These are phyloP conservation scores for Neopelma chrysocephalum DNA, from an alignment of 2,797 vertebrate species.

Conservation along the genomic window DNA sequence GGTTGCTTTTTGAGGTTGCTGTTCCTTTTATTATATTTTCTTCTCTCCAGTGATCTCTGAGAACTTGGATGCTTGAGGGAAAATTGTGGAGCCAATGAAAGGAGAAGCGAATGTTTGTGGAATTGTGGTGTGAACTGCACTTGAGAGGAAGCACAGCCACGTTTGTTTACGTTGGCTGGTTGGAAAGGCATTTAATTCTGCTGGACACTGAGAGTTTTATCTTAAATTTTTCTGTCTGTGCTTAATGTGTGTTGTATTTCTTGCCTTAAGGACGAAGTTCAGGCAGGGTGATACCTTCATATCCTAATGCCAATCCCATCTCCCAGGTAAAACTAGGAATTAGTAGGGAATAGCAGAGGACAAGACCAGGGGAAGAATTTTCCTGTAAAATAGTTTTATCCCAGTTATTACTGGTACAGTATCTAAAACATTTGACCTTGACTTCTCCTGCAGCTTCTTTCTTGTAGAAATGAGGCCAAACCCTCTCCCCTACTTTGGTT, in stretches of 20 bases:
- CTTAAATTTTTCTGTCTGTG: fast-evolving
- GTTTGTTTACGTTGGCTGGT: background rate
- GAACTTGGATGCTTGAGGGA: background rate
- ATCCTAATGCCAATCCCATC: fast-evolving
- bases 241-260: background rate
- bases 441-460: background rate
- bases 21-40: fast-evolving
- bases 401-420: background rate
- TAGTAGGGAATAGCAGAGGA: background rate
- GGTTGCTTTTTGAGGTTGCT: background rate
- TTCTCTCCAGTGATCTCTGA: background rate
- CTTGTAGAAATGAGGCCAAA: background rate
- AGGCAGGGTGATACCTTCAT: background rate
- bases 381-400: background rate
- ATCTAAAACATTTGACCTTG: background rate
- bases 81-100: background rate
- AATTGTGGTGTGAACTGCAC: background rate
- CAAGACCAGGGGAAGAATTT: background rate
- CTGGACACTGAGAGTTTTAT: background rate
- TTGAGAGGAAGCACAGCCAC: background rate
- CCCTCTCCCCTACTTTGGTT: background rate
- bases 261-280: background rate
- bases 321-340: background rate
- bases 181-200: background rate
- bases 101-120: background rate